Evolutionary conservation across 2,113 vertebrate species (phyloP).

Genomic region (Cyphomyrus discorhynchus): DNA sequence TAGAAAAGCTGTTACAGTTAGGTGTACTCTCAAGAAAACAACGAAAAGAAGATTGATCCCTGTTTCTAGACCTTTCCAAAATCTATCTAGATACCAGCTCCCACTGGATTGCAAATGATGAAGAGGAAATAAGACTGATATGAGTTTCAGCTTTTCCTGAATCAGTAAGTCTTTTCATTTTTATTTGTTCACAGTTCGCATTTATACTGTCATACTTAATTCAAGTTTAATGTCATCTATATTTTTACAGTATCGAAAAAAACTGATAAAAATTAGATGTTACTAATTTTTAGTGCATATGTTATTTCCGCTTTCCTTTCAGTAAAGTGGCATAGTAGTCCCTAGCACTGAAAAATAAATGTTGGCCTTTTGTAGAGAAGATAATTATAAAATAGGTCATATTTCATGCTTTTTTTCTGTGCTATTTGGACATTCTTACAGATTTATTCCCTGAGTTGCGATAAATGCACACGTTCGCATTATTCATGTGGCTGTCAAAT

Average conservation of each 20-base stretch:
- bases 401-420: neutral
- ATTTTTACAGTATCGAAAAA: neutral
- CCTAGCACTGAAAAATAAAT: neutral
- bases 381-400: neutral
- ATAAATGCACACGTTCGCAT: slow-evolving; percentile 1
- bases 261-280: neutral
- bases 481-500: neutral
- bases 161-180: slow-evolving; percentile 28
- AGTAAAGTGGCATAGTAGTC: neutral
- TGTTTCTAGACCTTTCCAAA: slow-evolving; percentile 28
- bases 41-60: slow-evolving; percentile 24
- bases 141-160: slow-evolving; percentile 34
- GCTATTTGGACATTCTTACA: neutral
- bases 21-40: slow-evolving; percentile 36
- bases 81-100: slow-evolving; percentile 27
- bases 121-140: slow-evolving; percentile 54
- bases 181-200: neutral
- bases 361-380: neutral
- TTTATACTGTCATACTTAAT: neutral
- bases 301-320: neutral
- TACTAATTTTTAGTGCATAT: neutral
- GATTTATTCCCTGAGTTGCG: neutral
- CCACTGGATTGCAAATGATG: slow-evolving; percentile 46
- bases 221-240: neutral
- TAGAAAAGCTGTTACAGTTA: neutral